These are phyloP conservation scores for Jordanella pulchra DNA, from an alignment of 2,797 vertebrate genomes.

Conservation along the genomic window DNA sequence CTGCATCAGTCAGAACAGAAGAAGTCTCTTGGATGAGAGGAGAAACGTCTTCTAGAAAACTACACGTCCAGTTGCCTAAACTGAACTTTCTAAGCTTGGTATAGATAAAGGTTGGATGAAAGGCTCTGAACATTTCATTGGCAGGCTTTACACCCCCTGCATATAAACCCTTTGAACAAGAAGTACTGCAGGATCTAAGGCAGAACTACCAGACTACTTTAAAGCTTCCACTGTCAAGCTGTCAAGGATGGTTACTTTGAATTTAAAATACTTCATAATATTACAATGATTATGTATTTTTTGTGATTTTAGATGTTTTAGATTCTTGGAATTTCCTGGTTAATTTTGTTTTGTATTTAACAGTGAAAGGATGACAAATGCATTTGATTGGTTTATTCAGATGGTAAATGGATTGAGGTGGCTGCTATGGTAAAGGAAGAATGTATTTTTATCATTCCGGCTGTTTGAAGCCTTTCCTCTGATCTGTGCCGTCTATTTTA, in stretches of 20 bases:
- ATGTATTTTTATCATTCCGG: background rate
- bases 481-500: slow-evolving; percentile 35
- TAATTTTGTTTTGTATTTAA: background rate
- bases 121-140: background rate
- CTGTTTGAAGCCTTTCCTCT: slow-evolving; percentile 1
- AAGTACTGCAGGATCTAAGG: too few species aligned
- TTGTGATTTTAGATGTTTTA: background rate
- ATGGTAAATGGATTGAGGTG: background rate
- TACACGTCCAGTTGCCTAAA: too few species aligned
- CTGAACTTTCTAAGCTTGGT: too few species aligned
- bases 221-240: background rate
- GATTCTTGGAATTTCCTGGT: background rate
- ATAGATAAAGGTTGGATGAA: background rate
- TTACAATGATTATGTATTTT: background rate
- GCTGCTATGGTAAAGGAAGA: background rate
- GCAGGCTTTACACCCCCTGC: too few species aligned
- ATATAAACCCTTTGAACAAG: background rate
- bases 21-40: too few species aligned
- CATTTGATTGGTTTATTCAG: background rate
- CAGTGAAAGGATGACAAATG: background rate
- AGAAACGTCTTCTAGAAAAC: too few species aligned
- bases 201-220: background rate
- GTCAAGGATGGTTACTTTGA: background rate
- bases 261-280: background rate
- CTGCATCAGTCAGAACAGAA: too few species aligned